phyloP scores from a whole-genome alignment of 1,140 invertebrate species.

The Drosophila insularis region DNA sequence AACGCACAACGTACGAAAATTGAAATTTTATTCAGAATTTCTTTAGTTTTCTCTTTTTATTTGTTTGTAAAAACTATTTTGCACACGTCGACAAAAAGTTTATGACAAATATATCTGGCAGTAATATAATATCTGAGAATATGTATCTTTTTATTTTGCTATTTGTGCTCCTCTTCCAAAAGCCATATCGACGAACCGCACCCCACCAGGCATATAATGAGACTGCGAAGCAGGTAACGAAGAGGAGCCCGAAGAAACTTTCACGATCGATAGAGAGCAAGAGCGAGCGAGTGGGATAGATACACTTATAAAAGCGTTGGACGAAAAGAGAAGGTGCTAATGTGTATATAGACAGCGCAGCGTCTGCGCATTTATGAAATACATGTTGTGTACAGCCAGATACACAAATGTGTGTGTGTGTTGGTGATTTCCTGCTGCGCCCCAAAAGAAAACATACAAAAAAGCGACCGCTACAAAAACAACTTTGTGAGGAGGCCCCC shows the following conservation, averaged over 20 bases:
- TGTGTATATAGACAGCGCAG: conserved; percentile 32
- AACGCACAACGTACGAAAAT: conserved; percentile 34
- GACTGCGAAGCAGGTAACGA: conserved; percentile 43
- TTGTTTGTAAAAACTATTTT: conserved; percentile 24
- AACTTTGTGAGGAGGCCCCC: conserved; percentile 15
- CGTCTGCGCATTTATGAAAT: conserved; percentile 27
- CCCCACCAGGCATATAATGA: conserved; percentile 71
- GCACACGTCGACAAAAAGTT: conserved; percentile 40
- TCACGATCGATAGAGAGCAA: conserved; percentile 59
- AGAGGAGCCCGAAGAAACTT: conserved; percentile 54
- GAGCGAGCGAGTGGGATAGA: conserved; percentile 12
- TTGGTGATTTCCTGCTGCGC: conserved; percentile 74
- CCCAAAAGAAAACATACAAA: conserved; percentile 61
- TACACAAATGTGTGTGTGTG: conserved; percentile 13
- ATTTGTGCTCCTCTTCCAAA: conserved; percentile 2
- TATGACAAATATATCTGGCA: neutral
- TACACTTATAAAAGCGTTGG: neutral
- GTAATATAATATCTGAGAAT: neutral
- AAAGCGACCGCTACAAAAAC: conserved; percentile 37
- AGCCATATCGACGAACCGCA: conserved; percentile 58
- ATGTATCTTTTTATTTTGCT: conserved; percentile 6
- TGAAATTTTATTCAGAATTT: conserved; percentile 29
- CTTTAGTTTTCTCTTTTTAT: conserved; percentile 5
- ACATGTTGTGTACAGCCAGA: conserved; percentile 34
- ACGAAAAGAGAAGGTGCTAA: conserved; percentile 1